Evolutionary conservation across 1,140 invertebrate species (phyloP).

Genomic region (Drosophila subpulchrella): DNA sequence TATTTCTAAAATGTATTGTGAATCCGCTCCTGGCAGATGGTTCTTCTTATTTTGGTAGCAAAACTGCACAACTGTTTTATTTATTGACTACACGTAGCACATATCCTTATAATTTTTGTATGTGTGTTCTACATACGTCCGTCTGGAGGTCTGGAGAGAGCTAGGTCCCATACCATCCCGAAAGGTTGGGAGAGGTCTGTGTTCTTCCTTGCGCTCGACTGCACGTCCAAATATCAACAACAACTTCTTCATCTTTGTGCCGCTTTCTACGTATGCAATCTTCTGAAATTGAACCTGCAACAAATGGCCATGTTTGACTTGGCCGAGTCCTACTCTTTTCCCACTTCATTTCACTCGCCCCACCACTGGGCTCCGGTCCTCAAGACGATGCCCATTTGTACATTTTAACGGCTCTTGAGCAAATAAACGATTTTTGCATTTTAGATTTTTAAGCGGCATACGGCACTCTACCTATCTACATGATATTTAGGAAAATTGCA

Average conservation of each 20-base stretch:
- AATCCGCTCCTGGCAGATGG: conserved; percentile 10
- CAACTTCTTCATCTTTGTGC: conserved; percentile 63
- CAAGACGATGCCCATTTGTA: conserved; percentile 47
- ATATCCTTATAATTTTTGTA: conserved; percentile 82
- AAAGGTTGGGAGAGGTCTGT: conserved; percentile 33
- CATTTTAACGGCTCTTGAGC: conserved; percentile 78
- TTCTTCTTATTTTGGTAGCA: conserved; percentile 11
- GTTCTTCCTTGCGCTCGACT: conserved; percentile 71
- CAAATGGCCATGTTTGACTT: conserved; percentile 78
- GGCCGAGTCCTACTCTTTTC: conserved; percentile 53
- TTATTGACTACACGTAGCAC: conserved; percentile 79
- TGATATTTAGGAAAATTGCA: conserved; percentile 40
- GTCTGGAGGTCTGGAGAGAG: conserved; percentile 19
- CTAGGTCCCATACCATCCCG: conserved; percentile 3
- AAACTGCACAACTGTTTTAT: conserved; percentile 75
- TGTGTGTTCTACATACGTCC: conserved; percentile 62
- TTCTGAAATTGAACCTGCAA: conserved; percentile 80
- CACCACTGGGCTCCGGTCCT: not conserved
- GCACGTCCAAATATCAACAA: conserved; percentile 80
- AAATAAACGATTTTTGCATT: conserved; percentile 82
- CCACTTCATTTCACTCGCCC: conserved; percentile 22
- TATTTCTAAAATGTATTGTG: too few species aligned
- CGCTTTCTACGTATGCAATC: conserved; percentile 62
- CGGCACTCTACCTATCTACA: conserved; percentile 7
- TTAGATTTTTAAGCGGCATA: conserved; percentile 62